Evolutionary conservation across 2,888 invertebrate species (phyloP).

Genomic region (Leucophenga montana): DNA sequence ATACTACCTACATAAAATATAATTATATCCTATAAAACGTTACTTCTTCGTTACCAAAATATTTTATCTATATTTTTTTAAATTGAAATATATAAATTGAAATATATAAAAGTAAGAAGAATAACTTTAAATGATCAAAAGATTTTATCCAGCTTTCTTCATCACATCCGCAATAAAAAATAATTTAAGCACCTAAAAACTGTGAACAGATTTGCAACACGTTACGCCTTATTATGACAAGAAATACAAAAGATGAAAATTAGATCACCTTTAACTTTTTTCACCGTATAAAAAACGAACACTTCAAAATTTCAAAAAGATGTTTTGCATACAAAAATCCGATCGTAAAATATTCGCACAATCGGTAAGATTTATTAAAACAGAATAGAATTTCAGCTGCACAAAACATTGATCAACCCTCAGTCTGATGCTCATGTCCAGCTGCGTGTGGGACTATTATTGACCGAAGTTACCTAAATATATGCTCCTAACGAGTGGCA

Average conservation of each 20-base stretch:
- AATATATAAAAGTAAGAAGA: too few species aligned
- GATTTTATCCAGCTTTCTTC: too few species aligned
- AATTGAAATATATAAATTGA: too few species aligned
- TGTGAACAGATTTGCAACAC: constrained; percentile 38
- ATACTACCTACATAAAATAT: too few species aligned
- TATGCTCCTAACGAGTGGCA: constrained; percentile 37
- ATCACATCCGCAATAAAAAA: constrained; percentile 26
- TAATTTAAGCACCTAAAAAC: background rate
- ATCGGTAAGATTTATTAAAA: constrained; percentile 32
- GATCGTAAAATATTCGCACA: constrained; percentile 57
- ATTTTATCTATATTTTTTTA: too few species aligned
- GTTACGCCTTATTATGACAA: constrained; percentile 58
- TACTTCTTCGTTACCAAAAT: too few species aligned
- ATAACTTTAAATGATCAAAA: too few species aligned
- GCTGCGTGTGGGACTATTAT: constrained; percentile 42
- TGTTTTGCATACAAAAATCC: constrained; percentile 60
- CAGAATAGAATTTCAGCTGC: background rate
- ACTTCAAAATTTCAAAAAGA: constrained; percentile 60
- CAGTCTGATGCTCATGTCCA: constrained; percentile 40
- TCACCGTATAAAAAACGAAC: constrained; percentile 35
- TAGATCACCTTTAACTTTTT: constrained; percentile 27
- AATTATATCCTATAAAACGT: too few species aligned
- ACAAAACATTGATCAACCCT: constrained; percentile 40
- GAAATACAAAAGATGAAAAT: constrained; percentile 39
- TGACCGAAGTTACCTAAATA: constrained; percentile 36